Conservation (phyloP, 2,888 invertebrate species). For the Sturmia bella region DNA sequence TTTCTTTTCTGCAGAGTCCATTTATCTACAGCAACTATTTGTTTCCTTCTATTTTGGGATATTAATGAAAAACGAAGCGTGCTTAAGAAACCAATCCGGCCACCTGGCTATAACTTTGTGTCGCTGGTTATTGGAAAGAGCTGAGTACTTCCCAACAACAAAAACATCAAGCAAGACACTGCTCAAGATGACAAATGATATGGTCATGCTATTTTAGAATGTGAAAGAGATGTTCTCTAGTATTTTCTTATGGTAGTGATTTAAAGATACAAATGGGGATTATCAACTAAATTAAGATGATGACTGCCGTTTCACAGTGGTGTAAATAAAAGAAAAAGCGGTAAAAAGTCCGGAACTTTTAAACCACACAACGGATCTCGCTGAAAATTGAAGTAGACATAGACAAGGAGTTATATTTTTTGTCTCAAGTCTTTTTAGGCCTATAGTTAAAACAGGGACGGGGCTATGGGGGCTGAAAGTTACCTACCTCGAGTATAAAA, state of each 20-base stretch:
- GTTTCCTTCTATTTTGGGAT: conserved; percentile 43
- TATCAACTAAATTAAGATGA: conserved; percentile 37
- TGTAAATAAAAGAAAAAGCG: too few species aligned
- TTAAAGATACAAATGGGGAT: conserved; percentile 18
- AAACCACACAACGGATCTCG: too few species aligned
- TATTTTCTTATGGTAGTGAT: conserved; percentile 38
- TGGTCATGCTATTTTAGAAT: conserved; percentile 66
- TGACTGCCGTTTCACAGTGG: too few species aligned
- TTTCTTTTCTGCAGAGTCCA: conserved; percentile 21
- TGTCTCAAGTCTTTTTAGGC: too few species aligned
- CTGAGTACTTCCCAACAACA: neutral
- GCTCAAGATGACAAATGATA: conserved; percentile 40
- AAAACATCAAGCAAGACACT: conserved; percentile 1
- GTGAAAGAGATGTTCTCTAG: conserved; percentile 35
- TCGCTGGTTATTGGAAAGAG: conserved; percentile 2
- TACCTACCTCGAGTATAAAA: too few species aligned
- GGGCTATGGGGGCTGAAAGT: too few species aligned
- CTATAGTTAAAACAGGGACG: too few species aligned
- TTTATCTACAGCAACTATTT: conserved; percentile 12
- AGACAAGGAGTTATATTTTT: too few species aligned
- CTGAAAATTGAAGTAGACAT: too few species aligned
- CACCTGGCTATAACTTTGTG: conserved; percentile 55
- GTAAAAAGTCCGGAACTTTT: too few species aligned
- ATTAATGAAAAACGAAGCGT: conserved; percentile 36
- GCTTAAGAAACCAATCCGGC: conserved; percentile 28